Conservation (phyloP, 2,113 vertebrate species). For the Hylia prasina region DNA sequence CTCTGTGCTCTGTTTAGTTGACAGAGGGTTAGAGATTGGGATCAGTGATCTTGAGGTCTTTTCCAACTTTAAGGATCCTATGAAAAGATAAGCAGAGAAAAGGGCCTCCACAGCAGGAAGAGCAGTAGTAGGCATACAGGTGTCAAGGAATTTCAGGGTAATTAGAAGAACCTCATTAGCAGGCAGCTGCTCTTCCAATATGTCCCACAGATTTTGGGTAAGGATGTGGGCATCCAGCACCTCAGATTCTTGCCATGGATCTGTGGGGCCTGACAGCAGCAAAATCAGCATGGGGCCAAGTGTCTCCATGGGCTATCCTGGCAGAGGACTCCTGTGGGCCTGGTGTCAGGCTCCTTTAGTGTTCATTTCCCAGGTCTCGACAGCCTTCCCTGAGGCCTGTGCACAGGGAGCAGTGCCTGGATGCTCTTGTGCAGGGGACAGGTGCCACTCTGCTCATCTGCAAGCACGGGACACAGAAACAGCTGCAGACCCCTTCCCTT, state of each 20-base stretch:
- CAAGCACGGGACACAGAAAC: rapidly evolving
- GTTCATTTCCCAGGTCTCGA: background rate
- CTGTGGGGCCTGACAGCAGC: background rate
- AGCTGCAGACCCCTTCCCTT: background rate
- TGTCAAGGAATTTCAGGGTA: background rate
- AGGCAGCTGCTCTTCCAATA: background rate
- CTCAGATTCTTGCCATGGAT: background rate
- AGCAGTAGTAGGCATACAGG: background rate
- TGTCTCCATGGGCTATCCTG: too few species aligned
- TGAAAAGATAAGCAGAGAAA: background rate
- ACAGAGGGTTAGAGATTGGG: background rate
- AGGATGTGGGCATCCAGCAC: background rate
- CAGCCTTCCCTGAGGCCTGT: background rate
- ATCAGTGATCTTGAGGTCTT: background rate
- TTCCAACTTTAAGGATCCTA: background rate
- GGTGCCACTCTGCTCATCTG: background rate
- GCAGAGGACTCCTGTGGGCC: background rate
- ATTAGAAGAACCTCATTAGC: background rate
- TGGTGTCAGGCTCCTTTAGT: background rate
- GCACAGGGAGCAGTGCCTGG: background rate
- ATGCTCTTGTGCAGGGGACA: background rate
- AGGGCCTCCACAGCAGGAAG: background rate
- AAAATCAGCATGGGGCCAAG: rapidly evolving
- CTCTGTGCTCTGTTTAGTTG: background rate
- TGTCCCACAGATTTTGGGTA: background rate